Conservation (phyloP, 1,140 invertebrate genomes). For the Tetramorium alpestre region DNA sequence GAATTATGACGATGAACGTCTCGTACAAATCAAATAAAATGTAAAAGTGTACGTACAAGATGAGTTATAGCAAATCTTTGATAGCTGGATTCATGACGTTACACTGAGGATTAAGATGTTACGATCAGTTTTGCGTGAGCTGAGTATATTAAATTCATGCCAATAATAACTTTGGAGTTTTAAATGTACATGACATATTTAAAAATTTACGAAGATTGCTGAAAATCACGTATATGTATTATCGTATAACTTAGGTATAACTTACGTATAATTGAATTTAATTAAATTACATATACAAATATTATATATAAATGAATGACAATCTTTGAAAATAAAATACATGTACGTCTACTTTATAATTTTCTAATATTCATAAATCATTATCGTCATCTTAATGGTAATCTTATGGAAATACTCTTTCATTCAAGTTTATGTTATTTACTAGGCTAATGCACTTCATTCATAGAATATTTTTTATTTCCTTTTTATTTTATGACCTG, state of each 20-base stretch:
- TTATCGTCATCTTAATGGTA: not conserved
- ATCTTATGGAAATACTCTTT: not conserved
- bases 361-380: not conserved
- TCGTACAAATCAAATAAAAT: constrained; percentile 31
- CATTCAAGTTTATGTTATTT: not conserved
- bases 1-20: constrained; percentile 8
- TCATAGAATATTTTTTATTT: not conserved
- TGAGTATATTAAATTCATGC: not conserved
- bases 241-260: not conserved
- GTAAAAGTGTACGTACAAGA: not conserved
- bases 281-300: not conserved
- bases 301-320: not conserved
- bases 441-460: not conserved
- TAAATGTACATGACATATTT: not conserved
- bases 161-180: not conserved
- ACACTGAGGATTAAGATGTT: constrained; percentile 1
- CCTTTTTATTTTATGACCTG: not conserved
- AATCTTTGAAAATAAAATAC: not conserved
- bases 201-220: not conserved
- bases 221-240: not conserved
- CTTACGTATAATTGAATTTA: not conserved
- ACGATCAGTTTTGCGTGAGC: not conserved
- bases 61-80: not conserved
- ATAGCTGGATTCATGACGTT: constrained; percentile 6
- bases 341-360: not conserved